These are phyloP conservation scores for Ateles fusciceps DNA, from an alignment of 2,797 vertebrate species.

Conservation along the genomic window DNA sequence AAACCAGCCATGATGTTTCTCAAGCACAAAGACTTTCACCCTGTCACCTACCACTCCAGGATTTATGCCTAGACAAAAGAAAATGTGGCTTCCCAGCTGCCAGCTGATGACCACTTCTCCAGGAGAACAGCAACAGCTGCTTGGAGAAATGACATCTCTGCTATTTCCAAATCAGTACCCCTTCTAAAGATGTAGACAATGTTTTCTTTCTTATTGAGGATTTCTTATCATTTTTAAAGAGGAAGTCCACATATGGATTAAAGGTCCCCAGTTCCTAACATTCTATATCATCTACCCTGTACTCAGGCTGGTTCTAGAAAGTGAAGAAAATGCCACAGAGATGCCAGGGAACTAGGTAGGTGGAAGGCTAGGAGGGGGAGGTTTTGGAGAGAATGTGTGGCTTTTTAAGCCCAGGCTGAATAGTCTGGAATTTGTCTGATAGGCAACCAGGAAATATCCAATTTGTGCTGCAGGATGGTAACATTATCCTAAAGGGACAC, in stretches of 20 bases:
- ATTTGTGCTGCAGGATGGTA: not conserved
- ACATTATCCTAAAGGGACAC: not conserved
- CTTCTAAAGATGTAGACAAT: not conserved
- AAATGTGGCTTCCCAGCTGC: not conserved
- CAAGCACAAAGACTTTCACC: not conserved
- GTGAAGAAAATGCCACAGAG: not conserved
- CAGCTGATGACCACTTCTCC: not conserved
- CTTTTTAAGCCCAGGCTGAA: not conserved
- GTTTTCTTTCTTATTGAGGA: not conserved
- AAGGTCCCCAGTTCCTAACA: not conserved
- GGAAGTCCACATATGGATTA: not conserved
- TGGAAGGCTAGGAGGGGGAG: fast-evolving
- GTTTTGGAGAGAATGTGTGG: not conserved
- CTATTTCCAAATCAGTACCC: not conserved
- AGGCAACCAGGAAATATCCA: not conserved
- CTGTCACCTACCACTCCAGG: not conserved
- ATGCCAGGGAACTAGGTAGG: not conserved
- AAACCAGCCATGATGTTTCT: not conserved
- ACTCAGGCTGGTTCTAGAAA: not conserved
- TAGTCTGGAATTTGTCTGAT: not conserved
- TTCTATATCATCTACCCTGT: not conserved
- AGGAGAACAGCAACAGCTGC: not conserved
- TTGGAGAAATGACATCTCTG: not conserved
- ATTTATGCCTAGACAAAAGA: not conserved
- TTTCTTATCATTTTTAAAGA: not conserved